A percentile compares a stretch with the other conserved stretches of the same genome.
Evolutionary conservation across 2,113 vertebrate genomes (phyloP).

Genomic region (Donacobius atricapilla): DNA sequence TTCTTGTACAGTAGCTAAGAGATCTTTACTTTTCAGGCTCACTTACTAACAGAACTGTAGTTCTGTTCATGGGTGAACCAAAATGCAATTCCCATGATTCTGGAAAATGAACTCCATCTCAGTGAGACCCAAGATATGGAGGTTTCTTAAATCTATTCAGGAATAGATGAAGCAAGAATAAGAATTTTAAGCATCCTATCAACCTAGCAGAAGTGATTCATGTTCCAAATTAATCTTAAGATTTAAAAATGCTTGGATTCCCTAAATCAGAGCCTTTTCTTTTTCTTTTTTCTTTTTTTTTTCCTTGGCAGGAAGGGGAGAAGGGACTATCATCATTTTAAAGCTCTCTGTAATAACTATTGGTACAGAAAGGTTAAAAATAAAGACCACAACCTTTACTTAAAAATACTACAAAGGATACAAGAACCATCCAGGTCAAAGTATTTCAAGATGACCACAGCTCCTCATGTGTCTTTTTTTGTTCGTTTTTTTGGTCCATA

Average conservation of each 20-base stretch:
- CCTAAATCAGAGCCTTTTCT: not conserved
- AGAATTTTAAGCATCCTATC: not conserved
- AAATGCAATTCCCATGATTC: not conserved
- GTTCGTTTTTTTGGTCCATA: not conserved
- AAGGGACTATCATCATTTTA: not conserved
- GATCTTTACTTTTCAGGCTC: not conserved
- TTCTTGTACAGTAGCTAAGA: not conserved
- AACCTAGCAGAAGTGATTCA: not conserved
- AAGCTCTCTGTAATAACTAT: not conserved
- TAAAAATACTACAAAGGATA: not conserved
- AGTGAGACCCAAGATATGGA: not conserved
- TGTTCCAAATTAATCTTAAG: not conserved
- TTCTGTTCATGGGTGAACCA: not conserved
- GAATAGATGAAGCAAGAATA: not conserved
- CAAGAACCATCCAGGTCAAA: not conserved
- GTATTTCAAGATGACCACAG: not conserved
- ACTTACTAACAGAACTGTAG: not conserved
- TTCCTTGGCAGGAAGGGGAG: accelerated
- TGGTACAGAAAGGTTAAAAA: not conserved
- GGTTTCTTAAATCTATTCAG: not conserved
- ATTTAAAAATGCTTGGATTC: not conserved
- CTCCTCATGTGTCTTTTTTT: not conserved
- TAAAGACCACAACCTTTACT: not conserved
- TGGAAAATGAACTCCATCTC: not conserved
- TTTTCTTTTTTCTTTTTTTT: no score